These are phyloP conservation scores for Leptinotarsa lineolata DNA, from an alignment of 1,140 invertebrate species.

Conservation along the genomic window DNA sequence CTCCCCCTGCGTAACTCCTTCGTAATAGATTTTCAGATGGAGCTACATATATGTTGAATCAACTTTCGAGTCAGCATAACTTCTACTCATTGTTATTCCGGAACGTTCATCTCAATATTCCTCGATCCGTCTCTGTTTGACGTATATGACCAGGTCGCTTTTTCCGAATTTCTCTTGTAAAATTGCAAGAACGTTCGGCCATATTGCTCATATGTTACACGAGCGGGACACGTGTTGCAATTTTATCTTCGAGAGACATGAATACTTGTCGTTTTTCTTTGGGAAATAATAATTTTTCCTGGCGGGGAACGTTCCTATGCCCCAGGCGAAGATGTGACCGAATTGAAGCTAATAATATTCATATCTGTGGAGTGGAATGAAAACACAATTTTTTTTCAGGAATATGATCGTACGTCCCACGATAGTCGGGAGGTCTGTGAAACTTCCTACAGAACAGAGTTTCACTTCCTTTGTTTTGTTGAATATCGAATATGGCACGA, in stretches of 20 bases:
- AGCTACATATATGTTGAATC: no score
- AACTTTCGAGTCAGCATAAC: not conserved
- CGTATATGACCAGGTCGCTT: constrained; percentile 8
- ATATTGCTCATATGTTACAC: constrained; percentile 20
- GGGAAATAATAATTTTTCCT: constrained; percentile 15
- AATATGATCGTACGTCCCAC: no score
- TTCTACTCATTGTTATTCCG: not conserved
- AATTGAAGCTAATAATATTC: not conserved
- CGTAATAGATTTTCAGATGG: no score
- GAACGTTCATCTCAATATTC: not conserved
- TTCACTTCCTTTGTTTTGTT: no score
- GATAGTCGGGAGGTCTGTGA: no score
- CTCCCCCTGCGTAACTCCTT: no score
- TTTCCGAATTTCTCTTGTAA: constrained; percentile 17
- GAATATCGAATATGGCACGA: no score
- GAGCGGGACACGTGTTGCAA: constrained; percentile 16
- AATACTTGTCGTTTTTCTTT: constrained; percentile 21
- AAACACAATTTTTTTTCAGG: constrained; percentile 4
- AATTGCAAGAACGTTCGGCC: constrained; percentile 12
- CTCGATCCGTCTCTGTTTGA: constrained; percentile 4
- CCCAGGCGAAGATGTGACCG: not conserved
- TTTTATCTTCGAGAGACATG: constrained; percentile 21
- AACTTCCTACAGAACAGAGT: no score
- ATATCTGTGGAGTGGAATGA: not conserved
- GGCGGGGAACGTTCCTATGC: not conserved